Evolutionary conservation across 2,797 vertebrate species (phyloP).

Genomic region (Luscinia megarhynchos): DNA sequence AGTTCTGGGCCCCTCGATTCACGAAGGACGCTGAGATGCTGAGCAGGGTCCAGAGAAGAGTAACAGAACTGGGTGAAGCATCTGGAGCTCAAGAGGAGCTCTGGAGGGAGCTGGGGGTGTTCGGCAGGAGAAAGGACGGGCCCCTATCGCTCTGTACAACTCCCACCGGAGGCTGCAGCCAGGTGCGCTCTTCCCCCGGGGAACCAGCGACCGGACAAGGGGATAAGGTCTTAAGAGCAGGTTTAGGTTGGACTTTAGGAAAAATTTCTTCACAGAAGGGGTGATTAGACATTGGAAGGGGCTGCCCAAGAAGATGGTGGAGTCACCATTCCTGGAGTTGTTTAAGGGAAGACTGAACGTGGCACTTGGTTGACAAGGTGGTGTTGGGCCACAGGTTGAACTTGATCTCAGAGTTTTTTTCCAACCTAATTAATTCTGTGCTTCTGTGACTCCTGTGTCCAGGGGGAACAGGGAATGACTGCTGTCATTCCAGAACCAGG

Average conservation of each 20-base stretch:
- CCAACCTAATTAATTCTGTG: not conserved
- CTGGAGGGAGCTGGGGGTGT: not conserved
- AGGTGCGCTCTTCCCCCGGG: not conserved
- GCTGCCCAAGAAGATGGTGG: not conserved
- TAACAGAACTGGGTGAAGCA: not conserved
- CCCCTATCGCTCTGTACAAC: rapidly evolving
- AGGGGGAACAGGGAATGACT: not conserved
- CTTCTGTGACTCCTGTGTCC: not conserved
- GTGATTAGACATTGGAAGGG: not conserved
- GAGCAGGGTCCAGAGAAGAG: not conserved
- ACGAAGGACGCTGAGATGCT: not conserved
- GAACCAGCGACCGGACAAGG: not conserved
- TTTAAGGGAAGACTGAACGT: not conserved
- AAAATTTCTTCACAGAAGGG: not conserved
- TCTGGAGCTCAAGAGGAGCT: not conserved
- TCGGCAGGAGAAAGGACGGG: not conserved
- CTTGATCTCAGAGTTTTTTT: not conserved
- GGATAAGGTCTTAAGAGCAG: not conserved
- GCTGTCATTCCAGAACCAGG: not conserved
- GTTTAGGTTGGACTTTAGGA: not conserved
- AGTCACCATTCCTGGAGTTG: rapidly evolving
- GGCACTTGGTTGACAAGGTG: not conserved
- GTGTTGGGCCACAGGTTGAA: not conserved
- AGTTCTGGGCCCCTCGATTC: not conserved
- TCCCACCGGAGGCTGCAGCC: not conserved